These are phyloP conservation scores for Mormyrops attenuatus DNA, from an alignment of 2,797 vertebrate genomes.

Conservation along the genomic window DNA sequence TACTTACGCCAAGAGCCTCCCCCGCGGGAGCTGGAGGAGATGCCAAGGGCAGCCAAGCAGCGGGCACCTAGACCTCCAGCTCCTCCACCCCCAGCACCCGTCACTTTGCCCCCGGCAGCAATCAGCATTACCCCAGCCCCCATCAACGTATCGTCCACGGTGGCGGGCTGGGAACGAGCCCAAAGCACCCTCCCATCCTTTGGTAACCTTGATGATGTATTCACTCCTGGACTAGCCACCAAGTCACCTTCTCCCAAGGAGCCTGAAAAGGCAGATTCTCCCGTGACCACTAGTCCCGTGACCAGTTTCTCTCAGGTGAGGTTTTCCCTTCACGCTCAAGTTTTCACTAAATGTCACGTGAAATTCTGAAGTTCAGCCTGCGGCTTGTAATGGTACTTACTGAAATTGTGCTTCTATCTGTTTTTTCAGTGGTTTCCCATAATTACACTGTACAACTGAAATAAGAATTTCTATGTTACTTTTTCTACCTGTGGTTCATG, in stretches of 20 bases:
- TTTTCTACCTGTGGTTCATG: background rate
- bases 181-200: constrained; percentile 63
- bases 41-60: constrained; percentile 51
- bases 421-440: background rate
- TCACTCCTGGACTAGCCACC: constrained; percentile 55
- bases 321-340: background rate
- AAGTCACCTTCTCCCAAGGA: constrained; percentile 48
- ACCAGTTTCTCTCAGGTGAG: constrained; percentile 71
- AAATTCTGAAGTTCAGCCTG: background rate
- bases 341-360: background rate
- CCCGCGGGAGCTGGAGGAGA: constrained; percentile 51
- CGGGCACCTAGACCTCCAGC: constrained; percentile 65
- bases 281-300: constrained; percentile 50
- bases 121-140: constrained; percentile 30
- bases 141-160: constrained; percentile 41
- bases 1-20: constrained; percentile 73
- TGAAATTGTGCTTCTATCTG: background rate
- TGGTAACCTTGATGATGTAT: constrained; percentile 62
- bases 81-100: constrained; percentile 35
- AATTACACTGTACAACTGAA: background rate
- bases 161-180: constrained; percentile 69
- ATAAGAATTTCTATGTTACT: background rate
- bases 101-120: constrained; percentile 41
- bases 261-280: constrained; percentile 38
- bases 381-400: background rate